Base-by-base conservation (phyloP, 2,888 invertebrate genomes). In the Halictus quadricinctus region DNA sequence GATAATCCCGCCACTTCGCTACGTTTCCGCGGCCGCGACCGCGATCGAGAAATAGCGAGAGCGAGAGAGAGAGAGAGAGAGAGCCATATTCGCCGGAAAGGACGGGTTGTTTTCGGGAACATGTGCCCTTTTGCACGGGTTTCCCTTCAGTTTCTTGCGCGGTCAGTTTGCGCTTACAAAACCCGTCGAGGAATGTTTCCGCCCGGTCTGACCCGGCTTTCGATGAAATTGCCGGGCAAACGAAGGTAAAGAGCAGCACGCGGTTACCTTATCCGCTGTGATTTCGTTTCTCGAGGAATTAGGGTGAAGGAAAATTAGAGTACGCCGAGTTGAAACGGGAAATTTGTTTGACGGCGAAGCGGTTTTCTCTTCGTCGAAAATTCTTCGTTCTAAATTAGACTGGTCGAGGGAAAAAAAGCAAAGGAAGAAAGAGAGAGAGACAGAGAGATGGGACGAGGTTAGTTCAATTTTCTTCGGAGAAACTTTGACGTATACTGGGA, bases 1-100 rank as follows among this genome's bases (percentile, higher is more conserved):
- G 79, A 87, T 88, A 89, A 88, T 89, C 75, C 76, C 41, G 72
- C 72, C 48, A 50, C 43, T 60, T 70, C 25, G 72, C 81, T 72
- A 79, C 41, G 58, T 66, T 66, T 36, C 10, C 54, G 21, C 54
- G 21, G 3, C 21, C 54, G 8, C 54, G 54, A 54, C 21, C 54
- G 13, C 46, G 13, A 36, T 36, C 36, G 36, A 36, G 5, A 48
- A 3, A 48, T 13, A 13, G 46, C 29, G 29, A 29, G 29, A n/a
- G n/a, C 13, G 2, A 13, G 46, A 46, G 46, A 46, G 0, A 13
- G 46, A 13, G 46, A 46, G 46, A 8, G 4, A 12, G n/a, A n/a
- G 1, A 58, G 12, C 4, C 12, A 10, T 58, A n/a, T 4, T 58
- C 12, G 58, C 10, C 10, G 4, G n/a, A 12, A 58, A 58, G 58